Evolutionary conservation across 2,797 vertebrate species (phyloP).

Genomic region (Galagoides demidoff): DNA sequence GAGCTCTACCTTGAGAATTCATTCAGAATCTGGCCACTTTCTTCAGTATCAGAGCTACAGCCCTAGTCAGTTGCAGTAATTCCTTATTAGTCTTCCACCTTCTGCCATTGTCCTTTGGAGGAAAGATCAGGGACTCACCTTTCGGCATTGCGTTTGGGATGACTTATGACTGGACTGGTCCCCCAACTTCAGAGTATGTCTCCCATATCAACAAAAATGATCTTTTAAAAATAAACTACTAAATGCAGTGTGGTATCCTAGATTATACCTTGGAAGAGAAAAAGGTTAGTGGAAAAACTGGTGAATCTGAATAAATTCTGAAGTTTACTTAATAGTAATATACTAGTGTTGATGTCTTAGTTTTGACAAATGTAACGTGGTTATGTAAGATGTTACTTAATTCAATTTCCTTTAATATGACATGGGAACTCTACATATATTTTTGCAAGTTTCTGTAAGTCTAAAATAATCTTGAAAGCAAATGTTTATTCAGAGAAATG

Average conservation of each 20-base stretch:
- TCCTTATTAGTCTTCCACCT: neutral
- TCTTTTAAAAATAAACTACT: conserved; percentile 10
- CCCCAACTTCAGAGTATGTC: neutral
- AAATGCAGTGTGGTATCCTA: neutral
- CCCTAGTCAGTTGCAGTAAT: neutral
- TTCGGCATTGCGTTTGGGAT: no score
- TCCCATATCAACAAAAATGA: neutral
- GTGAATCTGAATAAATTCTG: neutral
- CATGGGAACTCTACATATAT: neutral
- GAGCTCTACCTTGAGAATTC: neutral
- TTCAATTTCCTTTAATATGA: neutral
- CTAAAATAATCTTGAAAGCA: conserved; percentile 40
- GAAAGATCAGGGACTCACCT: no score
- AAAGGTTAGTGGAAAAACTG: conserved; percentile 20
- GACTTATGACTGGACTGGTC: neutral
- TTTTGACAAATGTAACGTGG: conserved; percentile 3
- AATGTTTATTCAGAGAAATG: neutral
- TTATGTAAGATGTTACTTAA: conserved; percentile 17
- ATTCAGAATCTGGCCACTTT: neutral
- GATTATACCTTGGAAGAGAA: neutral
- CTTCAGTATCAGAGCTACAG: neutral
- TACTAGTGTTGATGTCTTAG: neutral
- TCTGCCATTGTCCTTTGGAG: no score
- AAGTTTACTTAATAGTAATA: neutral
- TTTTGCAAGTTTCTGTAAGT: conserved; percentile 44